phyloP scores from a whole-genome alignment of 2,797 vertebrate species.

The Peromyscus attwateri region DNA sequence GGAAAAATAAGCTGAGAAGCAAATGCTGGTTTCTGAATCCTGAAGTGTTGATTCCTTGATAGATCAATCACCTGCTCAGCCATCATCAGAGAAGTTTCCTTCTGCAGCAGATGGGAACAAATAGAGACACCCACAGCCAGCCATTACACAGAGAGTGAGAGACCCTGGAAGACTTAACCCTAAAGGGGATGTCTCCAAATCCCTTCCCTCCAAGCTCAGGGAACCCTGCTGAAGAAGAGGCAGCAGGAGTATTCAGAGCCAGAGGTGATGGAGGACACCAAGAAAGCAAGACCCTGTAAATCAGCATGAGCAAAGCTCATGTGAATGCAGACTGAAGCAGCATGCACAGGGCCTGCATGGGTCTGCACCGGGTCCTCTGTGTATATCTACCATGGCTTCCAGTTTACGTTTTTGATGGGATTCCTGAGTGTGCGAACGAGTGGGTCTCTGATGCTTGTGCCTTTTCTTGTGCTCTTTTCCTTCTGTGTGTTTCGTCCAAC shows the following conservation, averaged over 20 bases:
- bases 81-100: background rate
- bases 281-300: too few species aligned
- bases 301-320: fast-evolving
- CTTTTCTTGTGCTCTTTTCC: background rate
- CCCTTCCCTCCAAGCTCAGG: background rate
- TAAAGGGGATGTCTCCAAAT: background rate
- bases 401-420: background rate
- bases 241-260: background rate
- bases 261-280: background rate
- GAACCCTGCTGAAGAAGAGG: background rate
- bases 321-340: background rate
- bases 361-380: too few species aligned
- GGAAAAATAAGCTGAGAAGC: background rate
- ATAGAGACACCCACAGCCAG: background rate
- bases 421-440: background rate
- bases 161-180: background rate
- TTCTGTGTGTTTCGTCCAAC: background rate
- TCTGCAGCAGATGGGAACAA: background rate
- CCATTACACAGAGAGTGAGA: background rate
- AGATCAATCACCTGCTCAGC: background rate
- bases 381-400: too few species aligned
- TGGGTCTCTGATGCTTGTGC: background rate
- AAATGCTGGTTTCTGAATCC: background rate
- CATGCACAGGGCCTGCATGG: background rate
- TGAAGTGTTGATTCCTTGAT: too few species aligned